Conservation (phyloP, 2,888 invertebrate species). For the Nasonovia ribisnigri region DNA sequence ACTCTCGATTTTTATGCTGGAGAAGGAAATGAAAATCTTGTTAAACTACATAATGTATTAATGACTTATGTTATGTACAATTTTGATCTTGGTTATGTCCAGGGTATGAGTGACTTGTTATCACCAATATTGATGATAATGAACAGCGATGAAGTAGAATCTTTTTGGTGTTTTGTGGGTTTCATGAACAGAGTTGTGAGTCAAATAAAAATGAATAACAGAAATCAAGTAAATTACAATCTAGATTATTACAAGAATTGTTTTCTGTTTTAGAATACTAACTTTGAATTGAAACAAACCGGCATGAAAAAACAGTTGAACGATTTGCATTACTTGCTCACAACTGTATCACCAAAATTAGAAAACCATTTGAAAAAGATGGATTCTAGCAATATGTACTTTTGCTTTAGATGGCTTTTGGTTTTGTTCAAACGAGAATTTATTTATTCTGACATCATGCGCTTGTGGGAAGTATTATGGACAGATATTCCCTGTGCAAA, state of each 20-base stretch:
- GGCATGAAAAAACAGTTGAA: constrained; percentile 94
- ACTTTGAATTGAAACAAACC: constrained; percentile 97
- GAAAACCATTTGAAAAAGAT: constrained; percentile 88
- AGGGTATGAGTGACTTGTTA: constrained; percentile 97
- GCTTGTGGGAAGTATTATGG: constrained; percentile 97
- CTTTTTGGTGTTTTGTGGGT: constrained; percentile 99
- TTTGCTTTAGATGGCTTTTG: constrained; percentile 98
- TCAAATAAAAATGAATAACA: constrained; percentile 66
- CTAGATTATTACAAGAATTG: not conserved
- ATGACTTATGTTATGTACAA: constrained; percentile 99
- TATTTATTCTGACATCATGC: constrained; percentile 85
- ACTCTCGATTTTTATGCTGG: constrained; percentile 93
- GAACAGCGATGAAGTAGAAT: constrained; percentile 89
- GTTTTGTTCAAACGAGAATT: constrained; percentile 97
- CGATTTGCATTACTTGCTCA: constrained; percentile 85
- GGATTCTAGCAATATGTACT: constrained; percentile 96
- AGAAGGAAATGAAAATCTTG: constrained; percentile 90
- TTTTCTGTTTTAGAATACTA: constrained; percentile 76
- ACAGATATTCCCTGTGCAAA: constrained; percentile 93
- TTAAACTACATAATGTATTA: constrained; percentile 88
- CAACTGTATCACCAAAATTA: constrained; percentile 86
- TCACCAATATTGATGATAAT: constrained; percentile 91
- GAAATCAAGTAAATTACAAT: not conserved
- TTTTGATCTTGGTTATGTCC: constrained; percentile 95
- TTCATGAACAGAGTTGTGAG: constrained; percentile 95